phyloP scores from a whole-genome alignment of 2,797 vertebrate species.

The Melanotaenia pygmaea region DNA sequence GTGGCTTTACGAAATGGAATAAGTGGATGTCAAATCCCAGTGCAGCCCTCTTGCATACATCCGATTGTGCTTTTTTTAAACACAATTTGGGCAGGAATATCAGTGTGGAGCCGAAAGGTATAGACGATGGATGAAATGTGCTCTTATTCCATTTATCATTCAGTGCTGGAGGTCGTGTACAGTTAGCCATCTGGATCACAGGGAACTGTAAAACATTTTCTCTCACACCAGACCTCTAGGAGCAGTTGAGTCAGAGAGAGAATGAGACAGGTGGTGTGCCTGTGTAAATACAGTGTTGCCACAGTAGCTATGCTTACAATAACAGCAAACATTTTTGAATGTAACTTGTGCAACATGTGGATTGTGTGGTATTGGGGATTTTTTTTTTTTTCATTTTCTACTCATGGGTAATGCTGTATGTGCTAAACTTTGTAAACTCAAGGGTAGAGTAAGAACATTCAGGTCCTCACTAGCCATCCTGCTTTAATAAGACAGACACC shows the following conservation, averaged over 20 bases:
- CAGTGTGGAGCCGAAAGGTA: constrained; percentile 75
- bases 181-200: constrained; percentile 84
- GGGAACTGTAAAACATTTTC: constrained; percentile 84
- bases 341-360: background rate
- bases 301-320: constrained; percentile 13
- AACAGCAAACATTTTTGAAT: constrained; percentile 8
- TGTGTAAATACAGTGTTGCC: constrained; percentile 25
- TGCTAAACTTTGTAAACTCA: constrained; percentile 41
- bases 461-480: constrained; percentile 74
- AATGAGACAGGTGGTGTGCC: constrained; percentile 12
- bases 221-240: constrained; percentile 74
- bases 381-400: constrained; percentile 7
- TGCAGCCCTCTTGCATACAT: constrained; percentile 58
- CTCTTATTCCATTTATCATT: constrained; percentile 86
- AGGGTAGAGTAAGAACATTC: constrained; percentile 46
- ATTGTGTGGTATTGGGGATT: background rate
- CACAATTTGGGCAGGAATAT: constrained; percentile 74
- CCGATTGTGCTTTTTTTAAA: constrained; percentile 67
- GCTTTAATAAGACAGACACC: constrained; percentile 73
- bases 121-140: constrained; percentile 80
- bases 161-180: constrained; percentile 83
- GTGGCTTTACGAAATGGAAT: constrained; percentile 52
- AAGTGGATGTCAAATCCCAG: constrained; percentile 58
- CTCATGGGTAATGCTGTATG: constrained; percentile 21
- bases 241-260: constrained; percentile 64